A percentile compares a stretch with the other conserved stretches of the same genome.
These are phyloP conservation scores for Serranus cabrilla DNA, from an alignment of 2,797 vertebrate species.

Conservation along the genomic window DNA sequence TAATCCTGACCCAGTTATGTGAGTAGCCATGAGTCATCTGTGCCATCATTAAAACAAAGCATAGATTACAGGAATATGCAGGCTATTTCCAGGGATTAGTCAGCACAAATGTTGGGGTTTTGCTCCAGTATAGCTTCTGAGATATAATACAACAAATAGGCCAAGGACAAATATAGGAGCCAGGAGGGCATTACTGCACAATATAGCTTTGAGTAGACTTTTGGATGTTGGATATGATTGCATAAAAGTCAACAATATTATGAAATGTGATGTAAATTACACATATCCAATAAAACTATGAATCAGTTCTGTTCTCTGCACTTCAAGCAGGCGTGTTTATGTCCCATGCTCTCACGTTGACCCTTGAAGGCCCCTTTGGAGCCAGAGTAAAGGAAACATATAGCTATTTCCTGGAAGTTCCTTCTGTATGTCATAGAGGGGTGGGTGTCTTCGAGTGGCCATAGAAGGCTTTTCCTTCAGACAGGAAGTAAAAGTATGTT, in stretches of 20 bases:
- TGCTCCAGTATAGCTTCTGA: slow-evolving; percentile 34
- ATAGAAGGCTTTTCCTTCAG: slow-evolving; percentile 36
- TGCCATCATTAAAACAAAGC: slow-evolving; percentile 32
- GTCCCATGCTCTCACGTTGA: slow-evolving; percentile 49
- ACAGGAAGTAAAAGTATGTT: slow-evolving; percentile 59
- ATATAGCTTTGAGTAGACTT: background rate
- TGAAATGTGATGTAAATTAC: background rate
- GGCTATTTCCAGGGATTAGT: slow-evolving; percentile 53
- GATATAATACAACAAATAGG: slow-evolving; percentile 32
- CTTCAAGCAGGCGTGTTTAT: slow-evolving; percentile 25
- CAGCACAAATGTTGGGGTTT: slow-evolving; percentile 50
- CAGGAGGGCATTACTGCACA: slow-evolving; percentile 3
- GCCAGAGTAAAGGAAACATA: slow-evolving; percentile 63
- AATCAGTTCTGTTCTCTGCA: slow-evolving; percentile 4
- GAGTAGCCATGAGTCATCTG: slow-evolving; percentile 3
- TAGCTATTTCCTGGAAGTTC: slow-evolving; percentile 72
- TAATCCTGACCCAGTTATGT: background rate
- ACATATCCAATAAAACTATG: background rate
- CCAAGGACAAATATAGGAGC: slow-evolving; percentile 1
- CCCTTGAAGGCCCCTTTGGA: slow-evolving; percentile 48
- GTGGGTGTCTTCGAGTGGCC: slow-evolving; percentile 13
- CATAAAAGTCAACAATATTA: background rate
- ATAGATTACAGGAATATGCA: slow-evolving; percentile 35
- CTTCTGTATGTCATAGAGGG: slow-evolving; percentile 41
- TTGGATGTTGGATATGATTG: background rate